A percentile compares a stretch with the other conserved stretches of the same genome.
Evolutionary conservation across 2,113 vertebrate genomes (phyloP).

Genomic region (Zapornia atra): DNA sequence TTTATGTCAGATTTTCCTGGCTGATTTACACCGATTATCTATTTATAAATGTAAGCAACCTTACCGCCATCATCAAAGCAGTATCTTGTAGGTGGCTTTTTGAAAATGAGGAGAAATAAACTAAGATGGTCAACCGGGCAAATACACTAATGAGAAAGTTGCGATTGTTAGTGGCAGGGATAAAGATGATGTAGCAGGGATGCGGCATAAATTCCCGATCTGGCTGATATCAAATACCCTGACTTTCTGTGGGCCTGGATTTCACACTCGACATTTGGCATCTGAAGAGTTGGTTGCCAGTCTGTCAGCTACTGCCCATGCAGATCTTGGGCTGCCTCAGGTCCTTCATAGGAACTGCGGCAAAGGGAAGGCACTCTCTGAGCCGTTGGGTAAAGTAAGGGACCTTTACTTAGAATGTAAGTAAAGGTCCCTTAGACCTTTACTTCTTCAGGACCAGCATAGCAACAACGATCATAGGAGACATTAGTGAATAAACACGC

Average conservation of each 20-base stretch:
- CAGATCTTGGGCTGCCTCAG: background rate
- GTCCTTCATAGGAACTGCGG: background rate
- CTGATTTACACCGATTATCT: background rate
- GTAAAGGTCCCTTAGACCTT: background rate
- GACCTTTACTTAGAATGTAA: no score
- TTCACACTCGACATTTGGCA: constrained; percentile 4
- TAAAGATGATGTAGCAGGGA: background rate
- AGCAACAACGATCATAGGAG: background rate
- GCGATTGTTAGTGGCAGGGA: background rate
- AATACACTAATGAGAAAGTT: background rate
- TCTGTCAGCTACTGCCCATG: background rate
- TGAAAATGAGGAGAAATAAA: background rate
- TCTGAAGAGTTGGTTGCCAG: background rate
- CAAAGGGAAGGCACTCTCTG: background rate
- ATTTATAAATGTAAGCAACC: background rate
- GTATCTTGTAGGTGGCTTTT: background rate
- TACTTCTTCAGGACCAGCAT: background rate
- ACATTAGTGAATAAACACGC: background rate
- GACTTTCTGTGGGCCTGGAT: background rate
- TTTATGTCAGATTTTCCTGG: background rate
- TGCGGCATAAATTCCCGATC: background rate
- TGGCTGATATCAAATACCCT: background rate
- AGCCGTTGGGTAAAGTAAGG: background rate
- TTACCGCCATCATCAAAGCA: background rate
- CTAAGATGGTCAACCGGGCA: background rate